Conservation (phyloP, 2,888 invertebrate species). For the Amblyteles armatorius region DNA sequence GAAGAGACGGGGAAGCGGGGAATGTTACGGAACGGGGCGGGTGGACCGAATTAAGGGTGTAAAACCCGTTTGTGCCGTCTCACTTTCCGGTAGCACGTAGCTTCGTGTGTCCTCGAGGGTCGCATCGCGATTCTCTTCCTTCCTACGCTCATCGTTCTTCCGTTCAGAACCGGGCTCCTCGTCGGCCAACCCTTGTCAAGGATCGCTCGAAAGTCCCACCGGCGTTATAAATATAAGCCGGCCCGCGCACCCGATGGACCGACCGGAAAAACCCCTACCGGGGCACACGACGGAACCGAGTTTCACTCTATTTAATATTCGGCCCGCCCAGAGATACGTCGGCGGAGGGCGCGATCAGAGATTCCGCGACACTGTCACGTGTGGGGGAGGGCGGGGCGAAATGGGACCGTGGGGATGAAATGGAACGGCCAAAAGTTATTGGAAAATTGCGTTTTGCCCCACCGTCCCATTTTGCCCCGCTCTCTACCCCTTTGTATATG, state of each 20-base stretch:
- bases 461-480: no score
- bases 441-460: no score
- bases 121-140: conserved; percentile 46
- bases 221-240: conserved; percentile 64
- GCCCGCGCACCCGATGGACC: conserved; percentile 30
- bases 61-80: conserved; percentile 48
- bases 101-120: conserved; percentile 52
- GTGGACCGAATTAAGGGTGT: conserved; percentile 56
- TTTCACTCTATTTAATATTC: conserved; percentile 43
- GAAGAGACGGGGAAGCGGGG: not conserved
- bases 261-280: conserved; percentile 34
- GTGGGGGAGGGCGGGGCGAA: no score
- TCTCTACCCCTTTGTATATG: no score
- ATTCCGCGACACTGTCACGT: not conserved
- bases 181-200: conserved; percentile 49
- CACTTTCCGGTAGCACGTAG: conserved; percentile 31
- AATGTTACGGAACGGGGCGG: conserved; percentile 27
- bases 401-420: no score
- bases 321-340: conserved; percentile 44
- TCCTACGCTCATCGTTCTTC: conserved; percentile 26
- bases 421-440: no score
- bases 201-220: conserved; percentile 53
- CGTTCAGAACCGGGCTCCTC: conserved; percentile 32
- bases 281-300: conserved; percentile 24
- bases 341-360: not conserved